A percentile compares a stretch with the other conserved stretches of the same genome.
phyloP scores from a whole-genome alignment of 2,797 vertebrate species.

The Cossypha caffra region DNA sequence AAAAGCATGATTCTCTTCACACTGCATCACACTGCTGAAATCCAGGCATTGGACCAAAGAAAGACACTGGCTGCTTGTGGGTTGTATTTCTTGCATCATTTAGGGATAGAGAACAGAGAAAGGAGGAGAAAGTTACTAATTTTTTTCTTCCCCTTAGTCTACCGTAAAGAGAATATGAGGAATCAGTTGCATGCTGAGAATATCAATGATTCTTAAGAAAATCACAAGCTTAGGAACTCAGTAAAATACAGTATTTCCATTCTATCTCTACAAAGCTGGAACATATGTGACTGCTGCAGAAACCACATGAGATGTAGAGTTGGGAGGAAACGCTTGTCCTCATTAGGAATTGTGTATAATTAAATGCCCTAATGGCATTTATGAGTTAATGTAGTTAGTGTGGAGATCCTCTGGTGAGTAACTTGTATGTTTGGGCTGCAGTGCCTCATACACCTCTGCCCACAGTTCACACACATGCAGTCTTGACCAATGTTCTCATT shows the following conservation, averaged over 20 bases:
- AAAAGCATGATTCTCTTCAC: background rate
- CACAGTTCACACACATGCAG: rapidly evolving
- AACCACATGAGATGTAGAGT: background rate
- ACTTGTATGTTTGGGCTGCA: background rate
- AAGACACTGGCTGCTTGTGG: background rate
- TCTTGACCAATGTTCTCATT: background rate
- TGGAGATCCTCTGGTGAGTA: background rate
- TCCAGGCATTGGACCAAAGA: background rate
- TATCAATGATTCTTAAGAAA: background rate
- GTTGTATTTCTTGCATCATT: background rate
- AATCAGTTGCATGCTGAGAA: background rate
- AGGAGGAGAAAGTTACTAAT: background rate
- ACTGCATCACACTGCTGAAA: background rate
- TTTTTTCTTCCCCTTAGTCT: background rate
- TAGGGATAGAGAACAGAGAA: background rate
- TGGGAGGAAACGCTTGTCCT: background rate
- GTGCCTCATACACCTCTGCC: background rate
- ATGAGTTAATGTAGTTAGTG: background rate
- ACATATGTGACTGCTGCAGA: background rate
- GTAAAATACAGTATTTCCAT: background rate
- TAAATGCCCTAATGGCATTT: background rate
- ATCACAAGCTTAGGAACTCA: background rate
- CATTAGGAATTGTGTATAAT: background rate
- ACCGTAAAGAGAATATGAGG: background rate
- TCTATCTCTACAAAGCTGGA: background rate